phyloP scores from a whole-genome alignment of 2,888 invertebrate genomes.

The Diloba caeruleocephala region DNA sequence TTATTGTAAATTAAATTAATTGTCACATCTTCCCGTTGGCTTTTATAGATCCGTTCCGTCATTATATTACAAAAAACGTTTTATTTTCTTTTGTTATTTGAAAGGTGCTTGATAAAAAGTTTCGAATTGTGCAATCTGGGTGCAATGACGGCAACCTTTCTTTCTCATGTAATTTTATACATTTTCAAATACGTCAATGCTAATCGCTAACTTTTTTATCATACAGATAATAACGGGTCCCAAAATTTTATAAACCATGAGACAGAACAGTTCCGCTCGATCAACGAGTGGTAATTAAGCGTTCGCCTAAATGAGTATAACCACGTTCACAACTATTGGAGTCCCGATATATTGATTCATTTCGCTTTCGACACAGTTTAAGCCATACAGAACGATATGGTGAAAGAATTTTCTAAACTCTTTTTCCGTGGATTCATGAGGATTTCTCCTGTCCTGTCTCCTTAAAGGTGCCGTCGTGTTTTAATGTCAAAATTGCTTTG shows the following conservation, averaged over 20 bases:
- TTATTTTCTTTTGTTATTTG: constrained; percentile 40
- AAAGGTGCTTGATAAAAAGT: constrained; percentile 58
- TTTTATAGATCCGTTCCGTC: constrained; percentile 27
- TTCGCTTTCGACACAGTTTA: too few species aligned
- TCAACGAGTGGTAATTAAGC: constrained; percentile 82
- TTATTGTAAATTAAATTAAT: constrained; percentile 27
- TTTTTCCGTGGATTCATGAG: too few species aligned
- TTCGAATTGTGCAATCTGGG: constrained; percentile 77
- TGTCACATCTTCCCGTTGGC: constrained; percentile 35
- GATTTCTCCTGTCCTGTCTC: too few species aligned
- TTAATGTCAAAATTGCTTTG: too few species aligned
- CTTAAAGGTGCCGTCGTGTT: too few species aligned
- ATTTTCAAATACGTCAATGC: constrained; percentile 55
- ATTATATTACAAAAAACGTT: constrained; percentile 24
- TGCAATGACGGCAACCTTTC: constrained; percentile 76
- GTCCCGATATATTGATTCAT: constrained; percentile 25
- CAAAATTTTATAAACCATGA: constrained; percentile 80
- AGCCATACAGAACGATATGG: too few species aligned
- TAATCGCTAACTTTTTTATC: constrained; percentile 65
- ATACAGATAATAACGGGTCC: constrained; percentile 78
- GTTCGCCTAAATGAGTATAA: constrained; percentile 78
- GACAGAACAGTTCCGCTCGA: constrained; percentile 78
- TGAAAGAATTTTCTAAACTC: too few species aligned
- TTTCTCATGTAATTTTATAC: constrained; percentile 69
- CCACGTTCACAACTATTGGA: constrained; percentile 65